phyloP scores from a whole-genome alignment of 1,140 invertebrate species.

The Neoseiulus cucumeris region DNA sequence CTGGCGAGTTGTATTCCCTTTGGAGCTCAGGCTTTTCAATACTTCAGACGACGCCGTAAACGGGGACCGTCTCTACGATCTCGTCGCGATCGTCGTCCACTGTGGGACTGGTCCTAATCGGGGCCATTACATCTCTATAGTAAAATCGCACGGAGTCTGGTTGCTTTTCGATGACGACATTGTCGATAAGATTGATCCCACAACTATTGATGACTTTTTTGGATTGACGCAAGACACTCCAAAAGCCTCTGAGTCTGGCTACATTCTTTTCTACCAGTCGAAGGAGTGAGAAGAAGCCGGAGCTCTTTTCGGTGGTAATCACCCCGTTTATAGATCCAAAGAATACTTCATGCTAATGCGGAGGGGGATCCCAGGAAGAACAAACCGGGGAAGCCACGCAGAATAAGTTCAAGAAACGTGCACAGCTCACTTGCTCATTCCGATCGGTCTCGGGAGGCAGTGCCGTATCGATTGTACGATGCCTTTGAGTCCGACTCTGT shows the following conservation, averaged over 20 bases:
- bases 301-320: no score
- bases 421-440: no score
- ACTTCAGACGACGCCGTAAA: constrained; percentile 94
- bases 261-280: constrained; percentile 98
- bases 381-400: no score
- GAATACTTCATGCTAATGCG: no score
- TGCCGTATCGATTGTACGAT: no score
- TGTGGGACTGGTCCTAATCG: constrained; percentile 96
- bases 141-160: constrained; percentile 98
- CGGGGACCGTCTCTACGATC: constrained; percentile 88
- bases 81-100: constrained; percentile 96
- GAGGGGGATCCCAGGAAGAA: no score
- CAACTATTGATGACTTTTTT: constrained; percentile 97
- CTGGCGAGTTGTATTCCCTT: constrained; percentile 91
- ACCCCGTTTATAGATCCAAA: no score
- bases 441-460: no score
- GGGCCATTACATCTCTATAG: constrained; percentile 98
- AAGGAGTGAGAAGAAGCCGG: constrained; percentile 38
- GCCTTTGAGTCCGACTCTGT: no score
- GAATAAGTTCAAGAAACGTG: no score
- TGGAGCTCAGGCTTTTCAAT: constrained; percentile 92
- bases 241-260: constrained; percentile 96
- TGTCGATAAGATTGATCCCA: constrained; percentile 98
- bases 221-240: constrained; percentile 93
- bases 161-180: constrained; percentile 98